Percentiles rank a stretch among this genome's conserved stretches.
phyloP scores from a whole-genome alignment of 2,888 invertebrate species.

The Patella caerulea region DNA sequence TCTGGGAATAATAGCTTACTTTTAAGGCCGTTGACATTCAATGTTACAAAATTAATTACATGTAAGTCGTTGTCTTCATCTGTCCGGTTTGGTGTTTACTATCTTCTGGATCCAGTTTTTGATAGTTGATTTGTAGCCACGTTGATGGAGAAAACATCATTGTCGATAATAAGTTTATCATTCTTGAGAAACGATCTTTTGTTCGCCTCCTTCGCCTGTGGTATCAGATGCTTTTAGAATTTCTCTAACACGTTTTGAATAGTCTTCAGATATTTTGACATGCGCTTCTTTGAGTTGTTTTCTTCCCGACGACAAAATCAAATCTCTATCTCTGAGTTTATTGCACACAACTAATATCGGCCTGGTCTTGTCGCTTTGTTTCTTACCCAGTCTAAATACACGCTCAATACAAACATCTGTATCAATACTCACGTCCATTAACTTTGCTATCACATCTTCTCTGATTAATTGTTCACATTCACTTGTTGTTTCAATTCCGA shows the following conservation, averaged over 20 bases:
- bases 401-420: background rate
- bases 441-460: background rate
- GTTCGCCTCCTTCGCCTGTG: constrained; percentile 9
- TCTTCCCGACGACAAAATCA: background rate
- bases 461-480: background rate
- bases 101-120: background rate
- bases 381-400: background rate
- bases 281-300: background rate
- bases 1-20: background rate
- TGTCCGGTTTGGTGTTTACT: background rate
- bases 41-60: background rate
- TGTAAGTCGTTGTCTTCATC: background rate
- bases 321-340: background rate
- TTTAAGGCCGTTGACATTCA: background rate
- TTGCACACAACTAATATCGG: background rate
- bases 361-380: background rate
- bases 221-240: constrained; percentile 4
- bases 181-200: constrained; percentile 10
- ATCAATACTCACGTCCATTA: background rate
- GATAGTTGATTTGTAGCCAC: background rate
- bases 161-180: constrained; percentile 14
- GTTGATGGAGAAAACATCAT: background rate
- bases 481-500: background rate
- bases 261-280: constrained; percentile 10
- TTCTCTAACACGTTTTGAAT: background rate